phyloP scores from a whole-genome alignment of 1,140 invertebrate genomes.

The Paraescarpia echinospica region DNA sequence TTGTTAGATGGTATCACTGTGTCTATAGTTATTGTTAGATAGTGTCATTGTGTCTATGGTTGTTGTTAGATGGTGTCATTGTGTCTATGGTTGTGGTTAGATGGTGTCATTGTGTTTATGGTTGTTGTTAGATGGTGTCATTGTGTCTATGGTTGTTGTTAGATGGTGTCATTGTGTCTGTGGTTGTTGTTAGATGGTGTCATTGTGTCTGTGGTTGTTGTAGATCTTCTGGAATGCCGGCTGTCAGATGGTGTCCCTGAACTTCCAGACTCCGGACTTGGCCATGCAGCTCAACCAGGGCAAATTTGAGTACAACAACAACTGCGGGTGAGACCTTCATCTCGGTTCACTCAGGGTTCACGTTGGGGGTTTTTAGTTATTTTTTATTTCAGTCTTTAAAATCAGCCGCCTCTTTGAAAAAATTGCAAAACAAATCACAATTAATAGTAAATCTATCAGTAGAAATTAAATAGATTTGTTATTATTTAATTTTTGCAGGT shows the following conservation, averaged over 20 bases:
- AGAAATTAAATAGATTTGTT: not conserved
- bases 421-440: not conserved
- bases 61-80: too few species aligned
- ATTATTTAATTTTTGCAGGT: slow-evolving; percentile 70
- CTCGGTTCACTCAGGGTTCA: slow-evolving; percentile 19
- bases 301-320: slow-evolving; percentile 99
- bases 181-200: too few species aligned
- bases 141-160: too few species aligned
- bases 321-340: slow-evolving; percentile 72
- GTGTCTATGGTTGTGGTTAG: too few species aligned
- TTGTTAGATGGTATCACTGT: too few species aligned
- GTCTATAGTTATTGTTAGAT: too few species aligned
- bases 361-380: too few species aligned
- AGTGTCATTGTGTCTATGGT: too few species aligned
- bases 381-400: too few species aligned
- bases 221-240: slow-evolving; percentile 98
- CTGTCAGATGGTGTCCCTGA: slow-evolving; percentile 99
- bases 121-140: too few species aligned
- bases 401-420: not conserved
- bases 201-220: not conserved
- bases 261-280: slow-evolving; percentile 98
- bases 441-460: not conserved
- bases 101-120: too few species aligned
- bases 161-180: too few species aligned
- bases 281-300: slow-evolving; percentile 99